Base-by-base conservation (phyloP, 2,113 vertebrate genomes). In the Protobothrops flavoviridis region DNA sequence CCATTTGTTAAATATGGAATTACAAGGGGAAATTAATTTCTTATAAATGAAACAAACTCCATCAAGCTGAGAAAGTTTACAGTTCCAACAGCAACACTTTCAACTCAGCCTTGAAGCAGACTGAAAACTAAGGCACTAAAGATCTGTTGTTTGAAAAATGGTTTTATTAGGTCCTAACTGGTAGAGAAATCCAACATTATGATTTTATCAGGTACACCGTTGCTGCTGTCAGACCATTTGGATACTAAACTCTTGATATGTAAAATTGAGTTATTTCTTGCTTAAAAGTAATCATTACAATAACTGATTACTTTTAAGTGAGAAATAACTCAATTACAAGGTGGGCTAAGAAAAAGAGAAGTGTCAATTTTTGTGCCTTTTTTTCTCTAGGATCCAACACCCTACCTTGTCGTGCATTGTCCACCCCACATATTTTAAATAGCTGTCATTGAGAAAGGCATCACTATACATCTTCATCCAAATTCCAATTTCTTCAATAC, bases 401-500 rank as follows among this genome's bases (percentile, higher is more conserved):
- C 96, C 97, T 97, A 99, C 99, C 98, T 99, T 99, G 96, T 99
- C 99, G 86, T 99, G 99, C 99, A 99, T 99, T 91, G 99, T 99
- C 99, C 99, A 99, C 29, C 99, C 99, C 89, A 99, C 99, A 3
- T 99, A 99, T 97, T 99, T 99, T 98, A 99, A 98, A 97, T 99
- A 99, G 97, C 99, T 99, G 98, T 99, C 99, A 97, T 99, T 99
- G 95, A 99, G 99, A 98, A 99, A 99, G 93, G 99, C 99, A 3
- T 99, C 99, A 89, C 99, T 99, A 96, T 99, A 99, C 97, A 99
- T 99, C 97, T 99, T 99, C 99, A 99, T 99, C 99, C 99, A 99
- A 93, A 99, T 99, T 29, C 99, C 99, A 91, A 99, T 99, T 97
- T 99, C 99, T 97, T 99, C 99, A 96, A 99, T 99, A 97, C 99